Base-by-base conservation (phyloP, 2,888 invertebrate genomes). In the Schrankia costaestrigalis region DNA sequence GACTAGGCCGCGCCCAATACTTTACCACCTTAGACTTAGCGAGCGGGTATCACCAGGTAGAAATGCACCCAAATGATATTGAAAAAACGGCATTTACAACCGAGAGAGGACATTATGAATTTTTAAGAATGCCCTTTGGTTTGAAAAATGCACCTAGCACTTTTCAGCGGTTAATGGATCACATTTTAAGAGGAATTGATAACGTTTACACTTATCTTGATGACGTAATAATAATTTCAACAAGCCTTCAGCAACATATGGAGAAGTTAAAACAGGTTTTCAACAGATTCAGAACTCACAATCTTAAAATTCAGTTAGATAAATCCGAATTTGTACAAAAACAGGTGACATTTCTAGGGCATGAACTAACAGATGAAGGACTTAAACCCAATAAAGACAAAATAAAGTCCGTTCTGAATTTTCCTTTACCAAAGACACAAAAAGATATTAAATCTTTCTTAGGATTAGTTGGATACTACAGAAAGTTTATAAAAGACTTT, bases 61-160 rank as follows among this genome's bases (percentile, higher is more conserved):
- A 30, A 30, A 10, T 30, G 1, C 12, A 30, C 7, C 23, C 21
- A 14, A 3, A n/a, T 2, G 30, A 30, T 15, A 4, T 14, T 9
- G 10, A 3, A 1, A 33, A 33, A 22, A 33, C 33, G 1, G 33
- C 19, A 7, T 33, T 33, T 13, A 33, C 7, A 4, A 22, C 33
- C 1, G 14, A 13, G 3, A 10, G 11, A 11, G 33, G 33, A 1
- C 33, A 33, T 14, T 33, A 14, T 19, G 26, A 33, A 7, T 33
- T 33, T 26, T 14, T 11, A 2, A 15, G 57, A 11, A 50, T 57
- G 46, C 52, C 39, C 6, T 42, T 37, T 27, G 37, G 36, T 4
- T 11, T 31, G 2, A 27, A 21, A 21, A 32, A 11, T 1, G 32
- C 32, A 13, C 32, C 32, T 6, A 18, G 18, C 1, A 32, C 26